These are phyloP conservation scores for Marasmarcha lunaedactyla DNA, from an alignment of 2,888 invertebrate species.

Conservation along the genomic window DNA sequence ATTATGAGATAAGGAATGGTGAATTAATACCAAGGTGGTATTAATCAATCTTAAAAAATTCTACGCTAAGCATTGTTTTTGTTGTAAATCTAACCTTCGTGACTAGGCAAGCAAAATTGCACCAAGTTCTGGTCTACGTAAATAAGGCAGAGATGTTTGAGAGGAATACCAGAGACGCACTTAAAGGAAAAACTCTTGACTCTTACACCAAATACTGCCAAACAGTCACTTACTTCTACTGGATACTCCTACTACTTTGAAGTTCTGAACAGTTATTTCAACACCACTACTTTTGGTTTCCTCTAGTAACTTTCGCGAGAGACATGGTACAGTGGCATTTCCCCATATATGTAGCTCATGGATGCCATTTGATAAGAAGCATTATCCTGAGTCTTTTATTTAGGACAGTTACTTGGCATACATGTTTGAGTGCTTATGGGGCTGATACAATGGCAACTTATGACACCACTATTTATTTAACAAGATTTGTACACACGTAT, in stretches of 20 bases:
- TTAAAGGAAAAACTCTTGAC: conserved; percentile 27
- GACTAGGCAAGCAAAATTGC: conserved; percentile 41
- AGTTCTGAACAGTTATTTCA: conserved; percentile 28
- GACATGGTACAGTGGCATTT: conserved; percentile 37
- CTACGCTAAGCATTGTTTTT: conserved; percentile 48
- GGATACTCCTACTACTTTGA: conserved; percentile 40
- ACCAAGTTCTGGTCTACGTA: conserved; percentile 35
- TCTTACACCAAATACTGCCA: conserved; percentile 43
- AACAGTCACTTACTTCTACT: conserved; percentile 39
- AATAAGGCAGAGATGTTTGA: conserved; percentile 43
- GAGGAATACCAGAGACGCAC: conserved; percentile 25
- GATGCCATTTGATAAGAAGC: conserved; percentile 47
- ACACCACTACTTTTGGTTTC: conserved; percentile 36
- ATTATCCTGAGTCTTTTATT: conserved; percentile 43
- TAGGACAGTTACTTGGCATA: conserved; percentile 39
- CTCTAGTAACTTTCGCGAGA: conserved; percentile 30
- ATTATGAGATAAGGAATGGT: too few relatives aligned
- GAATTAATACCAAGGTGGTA: too few relatives aligned
- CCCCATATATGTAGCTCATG: conserved; percentile 54
- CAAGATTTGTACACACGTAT: too few relatives aligned
- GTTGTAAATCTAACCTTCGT: conserved; percentile 38
- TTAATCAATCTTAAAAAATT: conserved; percentile 47
- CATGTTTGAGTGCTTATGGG: conserved; percentile 32
- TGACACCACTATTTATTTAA: conserved; percentile 35
- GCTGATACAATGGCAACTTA: conserved; percentile 36